Percentiles rank a stretch among this genome's conserved stretches.
These are phyloP conservation scores for Platorchestia sp. DNA, from an alignment of 1,140 invertebrate genomes.

Conservation along the genomic window DNA sequence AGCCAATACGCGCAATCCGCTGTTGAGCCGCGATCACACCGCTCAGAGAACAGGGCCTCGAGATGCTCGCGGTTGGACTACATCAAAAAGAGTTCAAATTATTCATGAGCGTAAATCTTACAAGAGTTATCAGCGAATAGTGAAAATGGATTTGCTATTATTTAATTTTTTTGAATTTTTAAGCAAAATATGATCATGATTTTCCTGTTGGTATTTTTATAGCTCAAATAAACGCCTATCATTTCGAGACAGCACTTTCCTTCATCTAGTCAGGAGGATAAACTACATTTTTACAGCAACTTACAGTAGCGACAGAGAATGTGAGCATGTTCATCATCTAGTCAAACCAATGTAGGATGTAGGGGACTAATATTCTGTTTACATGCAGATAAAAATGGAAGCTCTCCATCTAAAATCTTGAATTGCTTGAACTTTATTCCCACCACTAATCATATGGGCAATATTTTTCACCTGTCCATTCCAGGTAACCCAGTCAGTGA, in stretches of 20 bases:
- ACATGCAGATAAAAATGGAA: too few relatives aligned
- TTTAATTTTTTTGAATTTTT: not conserved
- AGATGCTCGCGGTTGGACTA: not conserved
- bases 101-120: not conserved
- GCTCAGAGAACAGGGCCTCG: not conserved
- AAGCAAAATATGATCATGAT: not conserved
- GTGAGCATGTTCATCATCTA: too few relatives aligned
- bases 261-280: not conserved
- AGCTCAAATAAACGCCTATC: not conserved
- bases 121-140: not conserved
- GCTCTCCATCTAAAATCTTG: too few relatives aligned
- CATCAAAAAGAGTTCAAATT: not conserved
- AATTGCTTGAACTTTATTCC: too few relatives aligned
- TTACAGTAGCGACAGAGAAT: too few relatives aligned
- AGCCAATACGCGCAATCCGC: not conserved
- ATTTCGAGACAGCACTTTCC: not conserved
- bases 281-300: not conserved
- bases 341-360: too few relatives aligned
- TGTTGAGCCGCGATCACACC: not conserved
- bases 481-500: too few relatives aligned
- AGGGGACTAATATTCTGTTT: too few relatives aligned
- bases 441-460: too few relatives aligned
- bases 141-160: not conserved
- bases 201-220: not conserved
- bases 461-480: too few relatives aligned